Conservation (phyloP, 2,113 vertebrate species). For the Peromyscus leucopus region DNA sequence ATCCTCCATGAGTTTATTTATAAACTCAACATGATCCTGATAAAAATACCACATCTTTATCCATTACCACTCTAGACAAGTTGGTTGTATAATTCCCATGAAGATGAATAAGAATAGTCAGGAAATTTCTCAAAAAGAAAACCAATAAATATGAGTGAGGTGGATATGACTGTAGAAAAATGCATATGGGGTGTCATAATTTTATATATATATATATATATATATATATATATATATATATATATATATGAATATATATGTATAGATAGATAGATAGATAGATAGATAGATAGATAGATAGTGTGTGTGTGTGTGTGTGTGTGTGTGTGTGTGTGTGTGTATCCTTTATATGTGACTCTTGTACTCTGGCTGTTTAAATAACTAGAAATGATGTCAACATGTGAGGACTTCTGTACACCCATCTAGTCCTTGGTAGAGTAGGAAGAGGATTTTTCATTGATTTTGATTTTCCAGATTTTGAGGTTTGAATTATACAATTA, state of each 20-base stretch:
- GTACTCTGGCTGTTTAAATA: constrained; percentile 14
- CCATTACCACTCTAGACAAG: constrained; percentile 49
- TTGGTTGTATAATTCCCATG: constrained; percentile 74
- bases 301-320: not conserved
- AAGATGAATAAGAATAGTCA: constrained; percentile 74
- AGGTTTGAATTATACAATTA: not conserved
- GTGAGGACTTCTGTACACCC: not conserved
- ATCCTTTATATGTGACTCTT: not conserved
- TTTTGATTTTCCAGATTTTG: constrained; percentile 13
- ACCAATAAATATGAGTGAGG: constrained; percentile 38
- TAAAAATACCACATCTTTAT: constrained; percentile 75
- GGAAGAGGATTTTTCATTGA: not conserved
- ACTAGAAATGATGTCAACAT: not conserved
- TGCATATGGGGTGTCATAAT: constrained; percentile 8
- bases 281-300: too few relatives aligned
- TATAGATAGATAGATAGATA: too few relatives aligned
- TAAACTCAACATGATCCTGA: constrained; percentile 78
- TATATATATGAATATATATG: too few relatives aligned
- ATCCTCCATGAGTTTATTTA: constrained; percentile 74
- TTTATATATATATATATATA: not conserved
- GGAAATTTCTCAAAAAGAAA: constrained; percentile 62
- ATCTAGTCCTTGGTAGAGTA: not conserved
- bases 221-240: not conserved
- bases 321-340: not conserved
- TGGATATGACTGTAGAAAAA: constrained; percentile 51